These are phyloP conservation scores for Mycalesis mineus DNA, from an alignment of 2,888 invertebrate species.

Conservation along the genomic window DNA sequence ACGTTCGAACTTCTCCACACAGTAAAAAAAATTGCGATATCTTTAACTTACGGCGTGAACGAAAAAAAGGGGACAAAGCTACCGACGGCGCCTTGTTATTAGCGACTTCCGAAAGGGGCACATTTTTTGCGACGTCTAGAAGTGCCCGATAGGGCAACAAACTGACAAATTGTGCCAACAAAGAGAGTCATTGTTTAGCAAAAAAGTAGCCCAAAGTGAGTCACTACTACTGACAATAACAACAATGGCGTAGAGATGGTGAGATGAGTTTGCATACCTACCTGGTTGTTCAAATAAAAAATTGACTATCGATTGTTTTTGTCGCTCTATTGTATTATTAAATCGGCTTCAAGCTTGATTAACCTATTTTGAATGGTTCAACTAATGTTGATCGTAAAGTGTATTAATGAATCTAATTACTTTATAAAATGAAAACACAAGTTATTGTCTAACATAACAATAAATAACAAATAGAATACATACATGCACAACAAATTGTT, in stretches of 20 bases:
- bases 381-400: neutral
- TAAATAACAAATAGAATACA: too few species aligned
- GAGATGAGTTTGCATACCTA: neutral
- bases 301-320: neutral
- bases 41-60: constrained; percentile 15
- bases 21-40: constrained; percentile 7
- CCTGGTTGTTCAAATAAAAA: neutral
- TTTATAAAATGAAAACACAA: too few species aligned
- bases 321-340: neutral
- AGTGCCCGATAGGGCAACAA: constrained; percentile 59
- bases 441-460: too few species aligned
- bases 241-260: neutral
- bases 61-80: constrained; percentile 57
- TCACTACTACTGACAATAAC: constrained; percentile 32
- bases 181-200: constrained; percentile 52
- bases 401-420: neutral
- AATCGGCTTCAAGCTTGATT: neutral
- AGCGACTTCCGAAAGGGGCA: constrained; percentile 69
- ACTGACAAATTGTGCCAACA: constrained; percentile 71
- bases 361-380: neutral
- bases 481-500: too few species aligned
- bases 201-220: constrained; percentile 36
- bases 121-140: constrained; percentile 60
- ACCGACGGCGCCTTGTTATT: constrained; percentile 73
- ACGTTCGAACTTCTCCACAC: neutral